Percentiles rank a stretch among this genome's conserved stretches.
These are phyloP conservation scores for Ophthalmolycus amberensis DNA, from an alignment of 2,113 vertebrate genomes.

Conservation along the genomic window DNA sequence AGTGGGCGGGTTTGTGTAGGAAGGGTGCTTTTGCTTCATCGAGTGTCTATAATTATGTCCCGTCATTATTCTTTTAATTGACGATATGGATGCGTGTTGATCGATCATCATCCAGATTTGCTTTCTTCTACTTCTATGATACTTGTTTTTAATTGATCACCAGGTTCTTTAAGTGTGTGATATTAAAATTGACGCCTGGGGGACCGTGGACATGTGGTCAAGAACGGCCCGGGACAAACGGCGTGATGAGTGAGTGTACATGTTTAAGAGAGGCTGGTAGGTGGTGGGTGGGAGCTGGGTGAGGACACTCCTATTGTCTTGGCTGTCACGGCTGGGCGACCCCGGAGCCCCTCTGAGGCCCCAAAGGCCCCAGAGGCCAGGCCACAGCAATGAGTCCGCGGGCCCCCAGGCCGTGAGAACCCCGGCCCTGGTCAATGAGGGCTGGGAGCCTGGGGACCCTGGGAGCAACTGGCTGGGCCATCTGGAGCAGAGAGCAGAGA, in stretches of 20 bases:
- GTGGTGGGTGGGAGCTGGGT: conserved; percentile 65
- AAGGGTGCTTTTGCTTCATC: conserved; percentile 40
- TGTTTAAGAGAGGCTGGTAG: conserved; percentile 56
- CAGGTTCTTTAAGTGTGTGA: not conserved
- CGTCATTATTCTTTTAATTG: conserved; percentile 28
- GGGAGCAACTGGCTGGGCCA: conserved; percentile 76
- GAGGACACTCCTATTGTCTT: conserved; percentile 78
- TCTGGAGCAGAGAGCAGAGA: conserved; percentile 80
- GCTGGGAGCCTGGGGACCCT: conserved; percentile 70
- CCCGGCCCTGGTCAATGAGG: conserved; percentile 74
- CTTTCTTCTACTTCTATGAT: not conserved
- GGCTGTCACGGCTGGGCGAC: conserved; percentile 79
- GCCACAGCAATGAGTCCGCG: conserved; percentile 68
- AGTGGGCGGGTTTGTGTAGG: conserved; percentile 60
- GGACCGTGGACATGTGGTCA: conserved; percentile 41
- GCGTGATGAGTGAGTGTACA: conserved; percentile 37
- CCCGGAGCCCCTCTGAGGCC: conserved; percentile 74
- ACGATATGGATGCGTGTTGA: conserved; percentile 15
- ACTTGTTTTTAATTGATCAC: not conserved
- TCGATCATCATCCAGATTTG: conserved; percentile 9
- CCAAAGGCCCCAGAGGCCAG: conserved; percentile 79
- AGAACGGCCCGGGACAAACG: conserved; percentile 56
- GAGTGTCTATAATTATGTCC: conserved; percentile 53
- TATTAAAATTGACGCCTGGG: conserved; percentile 25
- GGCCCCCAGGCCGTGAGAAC: conserved; percentile 84